Conservation (phyloP, 2,888 invertebrate species). For the Tubulanus polymorphus region DNA sequence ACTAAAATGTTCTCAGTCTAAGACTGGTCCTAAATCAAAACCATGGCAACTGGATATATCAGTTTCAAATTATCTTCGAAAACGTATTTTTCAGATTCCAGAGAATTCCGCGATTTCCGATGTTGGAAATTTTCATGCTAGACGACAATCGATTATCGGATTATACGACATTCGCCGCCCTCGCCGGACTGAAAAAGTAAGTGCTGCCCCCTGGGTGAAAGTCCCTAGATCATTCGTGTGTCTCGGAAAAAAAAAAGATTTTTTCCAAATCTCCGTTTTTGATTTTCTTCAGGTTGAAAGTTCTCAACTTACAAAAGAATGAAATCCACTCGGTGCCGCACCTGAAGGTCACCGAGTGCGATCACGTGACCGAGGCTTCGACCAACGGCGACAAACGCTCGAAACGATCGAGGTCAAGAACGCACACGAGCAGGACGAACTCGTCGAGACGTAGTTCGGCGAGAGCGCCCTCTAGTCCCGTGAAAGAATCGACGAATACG, state of each 20-base stretch:
- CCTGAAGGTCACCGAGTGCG: slow-evolving; percentile 41
- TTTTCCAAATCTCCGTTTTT: not conserved
- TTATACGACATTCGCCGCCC: slow-evolving; percentile 42
- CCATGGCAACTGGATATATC: no score
- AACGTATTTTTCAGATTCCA: slow-evolving; percentile 25
- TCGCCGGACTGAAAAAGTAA: slow-evolving; percentile 46
- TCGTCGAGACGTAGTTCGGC: no score
- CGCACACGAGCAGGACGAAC: no score
- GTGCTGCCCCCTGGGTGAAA: not conserved
- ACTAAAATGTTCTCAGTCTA: no score
- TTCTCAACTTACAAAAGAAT: slow-evolving; percentile 48
- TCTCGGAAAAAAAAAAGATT: not conserved
- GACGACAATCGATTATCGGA: slow-evolving; percentile 48
- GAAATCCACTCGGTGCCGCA: slow-evolving; percentile 45
- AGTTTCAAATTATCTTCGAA: not conserved
- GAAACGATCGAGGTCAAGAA: no score
- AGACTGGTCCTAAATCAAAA: no score
- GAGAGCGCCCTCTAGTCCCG: no score
- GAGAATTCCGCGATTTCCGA: slow-evolving; percentile 32
- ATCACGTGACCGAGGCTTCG: slow-evolving; percentile 29
- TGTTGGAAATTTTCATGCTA: slow-evolving; percentile 45
- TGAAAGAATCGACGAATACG: no score
- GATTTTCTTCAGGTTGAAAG: slow-evolving; percentile 33
- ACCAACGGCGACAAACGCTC: no score
- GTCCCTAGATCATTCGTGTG: not conserved